Conservation (phyloP, 1,140 invertebrate genomes). For the Trachymyrmex septentrionalis region DNA sequence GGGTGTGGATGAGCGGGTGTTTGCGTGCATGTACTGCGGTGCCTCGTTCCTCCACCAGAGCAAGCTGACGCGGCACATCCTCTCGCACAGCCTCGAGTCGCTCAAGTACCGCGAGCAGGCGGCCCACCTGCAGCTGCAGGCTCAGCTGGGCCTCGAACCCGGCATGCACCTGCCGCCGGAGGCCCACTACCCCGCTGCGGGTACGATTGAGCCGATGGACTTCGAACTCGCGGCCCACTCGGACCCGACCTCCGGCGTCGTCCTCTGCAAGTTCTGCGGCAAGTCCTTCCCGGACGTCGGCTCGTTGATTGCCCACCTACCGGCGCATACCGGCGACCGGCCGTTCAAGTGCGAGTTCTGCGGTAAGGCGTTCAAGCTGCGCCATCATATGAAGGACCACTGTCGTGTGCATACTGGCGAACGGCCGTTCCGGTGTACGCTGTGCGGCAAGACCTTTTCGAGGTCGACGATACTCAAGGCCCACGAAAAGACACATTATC, state of each 20-base stretch:
- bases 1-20: conserved; percentile 90
- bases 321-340: conserved; percentile 95
- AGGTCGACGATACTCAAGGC: conserved; percentile 95
- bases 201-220: conserved; percentile 85
- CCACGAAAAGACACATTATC: conserved; percentile 96
- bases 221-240: conserved; percentile 85
- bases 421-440: conserved; percentile 94
- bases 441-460: conserved; percentile 96
- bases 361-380: conserved; percentile 95
- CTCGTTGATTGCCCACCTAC: conserved; percentile 94
- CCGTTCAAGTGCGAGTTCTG: conserved; percentile 97
- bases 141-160: conserved; percentile 83
- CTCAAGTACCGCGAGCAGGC: conserved; percentile 93
- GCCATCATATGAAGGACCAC: conserved; percentile 97
- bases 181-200: conserved; percentile 85
- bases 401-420: conserved; percentile 96
- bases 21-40: conserved; percentile 95
- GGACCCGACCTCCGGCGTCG: conserved; percentile 90
- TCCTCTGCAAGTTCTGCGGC: conserved; percentile 96
- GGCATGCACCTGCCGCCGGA: conserved; percentile 84
- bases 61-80: conserved; percentile 95
- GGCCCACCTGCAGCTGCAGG: conserved; percentile 87
- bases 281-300: conserved; percentile 96
- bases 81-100: conserved; percentile 94
- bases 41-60: conserved; percentile 94